Conservation (phyloP, 2,113 vertebrate species). For the Lycocorax pyrrhopterus region DNA sequence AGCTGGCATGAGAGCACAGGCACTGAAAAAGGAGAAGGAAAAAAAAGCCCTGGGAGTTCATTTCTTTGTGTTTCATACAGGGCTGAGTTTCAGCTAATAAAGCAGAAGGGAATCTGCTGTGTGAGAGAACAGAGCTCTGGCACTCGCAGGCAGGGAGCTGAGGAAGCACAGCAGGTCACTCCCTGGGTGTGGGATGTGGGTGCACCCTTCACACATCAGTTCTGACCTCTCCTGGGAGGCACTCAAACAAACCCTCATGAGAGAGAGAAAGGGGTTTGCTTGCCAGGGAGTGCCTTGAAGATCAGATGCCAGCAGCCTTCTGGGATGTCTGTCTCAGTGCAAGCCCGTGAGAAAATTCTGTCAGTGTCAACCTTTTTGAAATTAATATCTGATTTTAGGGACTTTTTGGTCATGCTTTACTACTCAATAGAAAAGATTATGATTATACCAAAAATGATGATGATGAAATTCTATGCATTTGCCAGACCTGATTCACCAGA, state of each 20-base stretch:
- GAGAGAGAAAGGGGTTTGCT: background rate
- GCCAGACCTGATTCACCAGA: background rate
- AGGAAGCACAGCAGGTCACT: background rate
- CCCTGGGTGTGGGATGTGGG: background rate
- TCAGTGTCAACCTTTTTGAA: background rate
- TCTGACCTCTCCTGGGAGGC: background rate
- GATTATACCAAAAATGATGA: background rate
- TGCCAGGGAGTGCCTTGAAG: background rate
- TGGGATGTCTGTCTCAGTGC: background rate
- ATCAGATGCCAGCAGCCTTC: background rate
- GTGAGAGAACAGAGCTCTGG: background rate
- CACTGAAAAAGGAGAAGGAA: background rate
- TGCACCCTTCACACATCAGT: background rate
- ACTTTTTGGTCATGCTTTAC: background rate
- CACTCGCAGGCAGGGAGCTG: background rate
- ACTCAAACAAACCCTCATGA: background rate
- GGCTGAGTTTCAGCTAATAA: background rate
- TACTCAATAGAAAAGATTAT: background rate
- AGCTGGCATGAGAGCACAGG: background rate
- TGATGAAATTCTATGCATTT: background rate
- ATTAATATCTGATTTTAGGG: background rate
- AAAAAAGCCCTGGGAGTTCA: background rate
- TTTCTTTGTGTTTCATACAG: background rate
- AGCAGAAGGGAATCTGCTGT: background rate
- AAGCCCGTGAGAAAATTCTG: background rate